These are phyloP conservation scores for Parnassius smintheus DNA, from an alignment of 2,888 invertebrate species.

Conservation along the genomic window DNA sequence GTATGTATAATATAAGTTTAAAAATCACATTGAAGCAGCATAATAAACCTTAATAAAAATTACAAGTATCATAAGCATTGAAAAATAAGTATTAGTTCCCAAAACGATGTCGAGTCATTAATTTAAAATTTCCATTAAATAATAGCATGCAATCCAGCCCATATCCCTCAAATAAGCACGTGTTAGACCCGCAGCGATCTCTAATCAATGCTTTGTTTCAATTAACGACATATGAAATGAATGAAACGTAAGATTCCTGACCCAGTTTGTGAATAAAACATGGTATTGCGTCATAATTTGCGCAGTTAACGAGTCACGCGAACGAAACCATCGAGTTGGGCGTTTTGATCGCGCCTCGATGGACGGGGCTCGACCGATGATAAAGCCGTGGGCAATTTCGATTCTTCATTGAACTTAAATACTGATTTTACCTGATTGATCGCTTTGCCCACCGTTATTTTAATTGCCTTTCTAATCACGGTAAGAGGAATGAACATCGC, in stretches of 20 bases:
- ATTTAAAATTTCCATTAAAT: slow-evolving; percentile 57
- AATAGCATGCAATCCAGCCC: slow-evolving; percentile 45
- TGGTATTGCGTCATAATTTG: slow-evolving; percentile 39
- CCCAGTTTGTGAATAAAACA: slow-evolving; percentile 23
- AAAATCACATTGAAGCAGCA: no score
- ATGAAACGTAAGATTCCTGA: slow-evolving; percentile 17
- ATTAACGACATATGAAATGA: slow-evolving; percentile 7
- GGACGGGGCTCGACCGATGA: slow-evolving; percentile 8
- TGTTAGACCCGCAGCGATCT: slow-evolving; percentile 24
- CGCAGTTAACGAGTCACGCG: slow-evolving; percentile 42
- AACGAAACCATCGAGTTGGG: slow-evolving; percentile 38
- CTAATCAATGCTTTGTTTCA: slow-evolving; percentile 23
- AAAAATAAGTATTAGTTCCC: slow-evolving; percentile 39
- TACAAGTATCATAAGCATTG: slow-evolving; percentile 26
- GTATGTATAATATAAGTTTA: no score
- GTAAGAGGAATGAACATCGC: slow-evolving; percentile 17
- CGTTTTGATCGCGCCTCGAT: slow-evolving; percentile 37
- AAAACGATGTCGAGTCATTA: slow-evolving; percentile 53
- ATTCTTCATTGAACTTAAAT: slow-evolving; percentile 23
- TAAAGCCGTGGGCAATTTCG: slow-evolving; percentile 22
- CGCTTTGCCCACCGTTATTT: slow-evolving; percentile 36
- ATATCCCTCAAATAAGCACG: slow-evolving; percentile 33
- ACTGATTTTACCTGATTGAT: slow-evolving; percentile 35
- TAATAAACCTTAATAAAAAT: no score
- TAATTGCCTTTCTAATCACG: slow-evolving; percentile 36